Evolutionary conservation across 2,888 invertebrate genomes (phyloP), one percentile per base, ranked within the genome.

Genomic region (Melipona bicolor): DNA sequence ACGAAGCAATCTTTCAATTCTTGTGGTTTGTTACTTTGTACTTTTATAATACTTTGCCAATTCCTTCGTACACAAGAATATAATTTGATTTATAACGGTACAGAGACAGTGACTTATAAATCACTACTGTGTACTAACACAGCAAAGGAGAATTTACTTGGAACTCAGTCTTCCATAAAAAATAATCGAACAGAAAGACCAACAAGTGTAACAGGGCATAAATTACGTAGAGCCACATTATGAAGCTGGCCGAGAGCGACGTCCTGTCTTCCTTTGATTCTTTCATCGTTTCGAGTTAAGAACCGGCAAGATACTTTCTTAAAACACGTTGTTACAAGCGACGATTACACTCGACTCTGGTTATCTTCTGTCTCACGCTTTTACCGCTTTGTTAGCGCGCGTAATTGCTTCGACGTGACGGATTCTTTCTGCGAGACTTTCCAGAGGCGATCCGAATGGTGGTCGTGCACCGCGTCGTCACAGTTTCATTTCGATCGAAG

Each of bases 81-180:
- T 19, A 36, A 24, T 61, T 32, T 70, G 5, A n/a, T 54, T 36
- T 49, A 27, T 13, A 56, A 56, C 21, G 17, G 1, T 32, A n/a
- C 0, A 27, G 17, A 24, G n/a, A 59, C 19, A 11, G 2, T 4
- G 4, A 32, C 4, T 6, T 19, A 11, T 19, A 32, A 19, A 11
- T 2, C 3, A 21, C 13, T 32, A 4, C 32, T 32, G 11, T 36
- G 9, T 43, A 19, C 19, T 50, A 5, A 52, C 6, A 36, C 0
- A 3, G 15, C 3, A n/a, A 24, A 43, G 2, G 0, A 17, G 21
- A 17, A 43, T 27, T 0, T 21, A 6, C 50, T 27, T 65, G 50
- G 56, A 73, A 86, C 82, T 91, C 87, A 91, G 67, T 87, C 84
- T 1, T 87, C 87, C 85, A 90, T 84, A 83, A 90, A 90, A 91